Percentiles rank a stretch among this genome's conserved stretches.
phyloP scores from a whole-genome alignment of 2,113 vertebrate genomes.

The Seriola aureovittata region DNA sequence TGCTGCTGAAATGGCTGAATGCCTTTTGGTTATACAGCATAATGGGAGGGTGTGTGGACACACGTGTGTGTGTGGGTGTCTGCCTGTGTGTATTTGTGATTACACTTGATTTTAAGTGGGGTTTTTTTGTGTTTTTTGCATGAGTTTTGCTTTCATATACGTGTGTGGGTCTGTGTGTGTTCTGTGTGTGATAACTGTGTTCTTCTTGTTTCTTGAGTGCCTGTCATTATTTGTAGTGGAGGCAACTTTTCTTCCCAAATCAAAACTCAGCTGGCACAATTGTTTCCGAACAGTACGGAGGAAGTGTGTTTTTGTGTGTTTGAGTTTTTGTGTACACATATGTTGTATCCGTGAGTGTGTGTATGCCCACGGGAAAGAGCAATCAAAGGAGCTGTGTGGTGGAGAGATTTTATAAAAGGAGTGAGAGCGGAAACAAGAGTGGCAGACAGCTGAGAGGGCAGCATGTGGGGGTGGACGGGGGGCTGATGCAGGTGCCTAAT shows the following conservation, averaged over 20 bases:
- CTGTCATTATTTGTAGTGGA: conserved; percentile 75
- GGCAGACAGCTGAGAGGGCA: conserved; percentile 78
- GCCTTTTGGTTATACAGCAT: conserved; percentile 80
- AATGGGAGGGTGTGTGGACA: conserved; percentile 67
- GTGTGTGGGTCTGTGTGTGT: conserved; percentile 36
- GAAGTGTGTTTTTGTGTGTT: conserved; percentile 46
- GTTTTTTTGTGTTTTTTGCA: conserved; percentile 48
- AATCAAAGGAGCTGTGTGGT: conserved; percentile 70
- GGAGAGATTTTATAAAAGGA: conserved; percentile 66
- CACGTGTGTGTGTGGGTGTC: conserved; percentile 55
- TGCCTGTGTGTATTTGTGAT: conserved; percentile 64
- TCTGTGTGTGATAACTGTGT: conserved; percentile 40
- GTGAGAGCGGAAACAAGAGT: conserved; percentile 67
- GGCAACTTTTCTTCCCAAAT: conserved; percentile 74
- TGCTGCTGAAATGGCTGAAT: conserved; percentile 78
- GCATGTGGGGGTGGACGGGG: conserved; percentile 68
- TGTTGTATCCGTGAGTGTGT: conserved; percentile 36
- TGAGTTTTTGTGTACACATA: conserved; percentile 41
- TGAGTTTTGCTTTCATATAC: conserved; percentile 47
- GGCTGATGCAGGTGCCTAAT: conserved; percentile 77
- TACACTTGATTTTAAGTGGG: conserved; percentile 46
- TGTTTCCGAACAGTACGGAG: conserved; percentile 53
- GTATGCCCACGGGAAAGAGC: conserved; percentile 61
- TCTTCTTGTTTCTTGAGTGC: conserved; percentile 59
- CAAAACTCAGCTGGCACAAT: conserved; percentile 72